Base-by-base conservation (phyloP, 2,113 vertebrate genomes). In the Thamnophis sirtalis region DNA sequence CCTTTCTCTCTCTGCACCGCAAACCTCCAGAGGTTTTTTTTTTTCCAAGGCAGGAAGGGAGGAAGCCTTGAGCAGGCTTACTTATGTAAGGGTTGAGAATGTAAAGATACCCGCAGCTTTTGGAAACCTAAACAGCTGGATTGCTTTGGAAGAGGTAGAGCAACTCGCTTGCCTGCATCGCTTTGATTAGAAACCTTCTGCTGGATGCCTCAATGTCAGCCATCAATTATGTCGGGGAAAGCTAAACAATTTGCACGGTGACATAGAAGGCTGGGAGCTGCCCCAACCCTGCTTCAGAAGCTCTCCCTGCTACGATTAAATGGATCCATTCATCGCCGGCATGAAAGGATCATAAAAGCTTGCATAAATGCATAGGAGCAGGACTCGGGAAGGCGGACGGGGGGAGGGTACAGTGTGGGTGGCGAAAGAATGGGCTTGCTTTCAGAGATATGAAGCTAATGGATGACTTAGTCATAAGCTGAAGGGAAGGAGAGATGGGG, bases 381-480 rank as follows among this genome's bases (percentile, higher is more conserved):
- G 1, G 5, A 2, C 73, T 60, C 13, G 13, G 58, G 48, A 26
- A 22, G 28, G 51, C 3, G 2, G 8, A 4, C n/a, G 3, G 13
- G 13, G 2, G 9, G 0, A 24, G 9, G 9, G 3, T 19, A 22
- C 58, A 3, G 48, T 2, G 56, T 88, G 53, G 4, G 58, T 28
- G 38, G 24, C 15, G 10, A 53, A 26, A n/a, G 38, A 87, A 80
- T 60, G 43, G 38, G 22, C 63, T 0, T 22, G 85, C 15, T 21
- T 90, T 33, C 54, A 1, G 73, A 91, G 19, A 19, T 53, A 43
- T 24, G 50, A 68, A 90, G 48, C 21, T 43, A n/a, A 86, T 51
- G 48, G 54, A n/a, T 53, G 17, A 43, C 48, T 73, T 90, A 92
- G 92, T 80, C 80, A 56, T 49, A n/a, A 87, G 26, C 38, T 49